Evolutionary conservation across 2,888 invertebrate species (phyloP), one percentile per base, ranked within the genome.

Genomic region (Ormyrus pomaceus): DNA sequence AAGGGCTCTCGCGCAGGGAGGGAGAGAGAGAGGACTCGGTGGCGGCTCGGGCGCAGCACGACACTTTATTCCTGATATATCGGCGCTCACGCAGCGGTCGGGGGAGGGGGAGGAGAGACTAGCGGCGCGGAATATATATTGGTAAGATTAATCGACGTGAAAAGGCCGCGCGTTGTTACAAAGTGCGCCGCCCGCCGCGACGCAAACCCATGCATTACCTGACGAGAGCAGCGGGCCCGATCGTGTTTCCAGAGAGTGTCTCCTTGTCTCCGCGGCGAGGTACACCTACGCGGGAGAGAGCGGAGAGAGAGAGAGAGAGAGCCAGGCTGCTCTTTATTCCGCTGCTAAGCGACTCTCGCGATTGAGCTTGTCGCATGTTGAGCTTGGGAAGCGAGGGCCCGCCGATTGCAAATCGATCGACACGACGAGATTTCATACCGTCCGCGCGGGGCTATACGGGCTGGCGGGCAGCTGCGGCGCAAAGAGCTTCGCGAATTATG

Each of bases 131-230:
- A 85, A 88, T 86, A 86, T 84, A 84, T 87, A 88, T 89, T 88
- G 89, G 87, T 84, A 90, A 89, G 90, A 90, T 90, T 90, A 90
- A 90, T 90, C 90, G 90, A 90, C 79, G 88, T 88, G 88, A 88
- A 89, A 89, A 87, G 87, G 86, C 87, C 88, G 88, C 65, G 73
- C 88, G 90, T 89, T 89, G 90, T 90, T 90, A 90, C 90, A 90
- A 90, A 90, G 90, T 89, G 87, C 87, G 90, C 90, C 89, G 90
- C 90, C 90, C 88, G 88, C 87, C 87, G 88, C 87, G 88, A 88
- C 87, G 87, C 87, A 86, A 87, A 87, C 86, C 87, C 87, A 87
- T 87, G 85, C 87, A 87, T 89, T 89, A 88, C 87, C 78, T 79
- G 81, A 79, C 75, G 71, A 83, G 79, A 59, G 48, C 8, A 10